These are phyloP conservation scores for Atherinosoma microstoma DNA, from an alignment of 2,797 vertebrate species.

Conservation along the genomic window DNA sequence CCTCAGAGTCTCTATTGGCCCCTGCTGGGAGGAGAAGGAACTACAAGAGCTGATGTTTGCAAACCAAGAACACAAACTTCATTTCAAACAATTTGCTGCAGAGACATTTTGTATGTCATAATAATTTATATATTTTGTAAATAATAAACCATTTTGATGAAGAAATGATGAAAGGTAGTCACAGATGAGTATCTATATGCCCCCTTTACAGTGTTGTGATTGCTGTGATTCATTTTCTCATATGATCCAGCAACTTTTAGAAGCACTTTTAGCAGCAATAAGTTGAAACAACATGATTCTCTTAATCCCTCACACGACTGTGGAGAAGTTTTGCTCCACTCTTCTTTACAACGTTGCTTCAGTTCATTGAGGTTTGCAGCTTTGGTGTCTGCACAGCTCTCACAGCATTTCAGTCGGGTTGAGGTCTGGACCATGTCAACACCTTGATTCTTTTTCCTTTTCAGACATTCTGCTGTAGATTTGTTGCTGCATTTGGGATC, in stretches of 20 bases:
- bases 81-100: not conserved
- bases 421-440: not conserved
- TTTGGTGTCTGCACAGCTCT: not conserved
- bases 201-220: too few species aligned
- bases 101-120: too few species aligned
- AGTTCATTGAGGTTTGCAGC: not conserved
- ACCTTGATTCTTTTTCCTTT: too few species aligned
- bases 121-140: too few species aligned
- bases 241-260: too few species aligned
- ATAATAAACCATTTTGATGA: too few species aligned
- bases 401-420: not conserved
- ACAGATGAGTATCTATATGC: too few species aligned
- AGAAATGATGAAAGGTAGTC: too few species aligned
- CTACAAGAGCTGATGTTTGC: not conserved
- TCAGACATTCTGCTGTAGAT: too few species aligned
- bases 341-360: not conserved
- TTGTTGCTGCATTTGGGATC: not conserved
- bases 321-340: not conserved
- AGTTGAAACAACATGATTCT: not conserved
- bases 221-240: too few species aligned
- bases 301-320: too few species aligned
- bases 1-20: slow-evolving; percentile 67
- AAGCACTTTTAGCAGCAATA: not conserved
- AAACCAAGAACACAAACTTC: not conserved
- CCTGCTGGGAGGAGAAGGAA: slow-evolving; percentile 64